A percentile compares a stretch with the other conserved stretches of the same genome.
Evolutionary conservation across 2,797 vertebrate genomes (phyloP).

Genomic region (Pipistrellus kuhlii): DNA sequence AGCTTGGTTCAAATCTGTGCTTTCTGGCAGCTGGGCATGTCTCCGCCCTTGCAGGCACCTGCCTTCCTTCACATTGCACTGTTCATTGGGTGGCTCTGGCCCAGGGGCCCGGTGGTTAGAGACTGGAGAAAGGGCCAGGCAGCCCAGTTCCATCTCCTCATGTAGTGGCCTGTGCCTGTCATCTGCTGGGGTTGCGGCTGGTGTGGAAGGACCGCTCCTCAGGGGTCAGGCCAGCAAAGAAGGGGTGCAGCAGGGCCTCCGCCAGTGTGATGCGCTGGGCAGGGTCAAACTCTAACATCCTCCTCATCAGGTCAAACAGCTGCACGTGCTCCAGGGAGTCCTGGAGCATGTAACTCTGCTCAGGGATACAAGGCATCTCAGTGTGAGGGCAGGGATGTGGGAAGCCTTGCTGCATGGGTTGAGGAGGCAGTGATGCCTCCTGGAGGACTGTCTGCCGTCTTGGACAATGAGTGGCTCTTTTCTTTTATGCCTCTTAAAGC

Average conservation of each 20-base stretch:
- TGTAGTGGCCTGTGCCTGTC: constrained; percentile 76
- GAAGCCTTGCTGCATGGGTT: not conserved
- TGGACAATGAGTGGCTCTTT: not conserved
- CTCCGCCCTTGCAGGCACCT: constrained; percentile 61
- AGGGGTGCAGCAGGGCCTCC: constrained; percentile 88
- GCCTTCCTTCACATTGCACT: constrained; percentile 75
- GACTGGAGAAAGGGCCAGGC: constrained; percentile 62
- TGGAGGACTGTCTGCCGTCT: constrained; percentile 31
- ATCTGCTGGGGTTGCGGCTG: constrained; percentile 89
- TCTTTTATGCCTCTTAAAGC: not conserved
- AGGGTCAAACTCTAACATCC: constrained; percentile 89
- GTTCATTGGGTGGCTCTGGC: constrained; percentile 73
- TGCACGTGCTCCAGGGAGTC: constrained; percentile 87
- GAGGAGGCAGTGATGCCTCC: constrained; percentile 24
- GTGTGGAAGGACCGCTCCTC: constrained; percentile 86
- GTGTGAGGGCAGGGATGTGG: not conserved
- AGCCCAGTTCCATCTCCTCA: constrained; percentile 44
- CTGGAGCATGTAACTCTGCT: constrained; percentile 88
- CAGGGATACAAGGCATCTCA: constrained; percentile 73
- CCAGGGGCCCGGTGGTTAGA: constrained; percentile 56
- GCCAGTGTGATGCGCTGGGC: constrained; percentile 87
- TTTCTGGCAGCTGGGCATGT: constrained; percentile 83
- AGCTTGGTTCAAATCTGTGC: constrained; percentile 89
- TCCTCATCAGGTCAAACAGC: constrained; percentile 89
- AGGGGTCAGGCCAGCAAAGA: constrained; percentile 87